These are phyloP conservation scores for Scolopax rusticola DNA, from an alignment of 2,797 vertebrate species.

Conservation along the genomic window DNA sequence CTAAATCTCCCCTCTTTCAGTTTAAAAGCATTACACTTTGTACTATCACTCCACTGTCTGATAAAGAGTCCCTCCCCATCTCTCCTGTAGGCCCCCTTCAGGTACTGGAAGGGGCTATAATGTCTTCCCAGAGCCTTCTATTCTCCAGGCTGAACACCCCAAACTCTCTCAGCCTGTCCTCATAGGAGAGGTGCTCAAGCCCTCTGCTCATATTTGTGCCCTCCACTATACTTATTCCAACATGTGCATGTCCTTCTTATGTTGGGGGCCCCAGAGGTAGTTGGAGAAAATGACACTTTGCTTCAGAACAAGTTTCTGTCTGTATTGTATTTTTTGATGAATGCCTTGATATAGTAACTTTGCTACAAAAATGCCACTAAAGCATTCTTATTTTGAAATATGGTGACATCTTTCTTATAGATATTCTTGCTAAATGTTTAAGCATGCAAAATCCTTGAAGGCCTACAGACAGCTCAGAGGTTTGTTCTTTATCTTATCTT, in stretches of 20 bases:
- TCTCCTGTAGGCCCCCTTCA: no score
- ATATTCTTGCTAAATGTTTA: neutral
- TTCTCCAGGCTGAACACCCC: no score
- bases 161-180: neutral
- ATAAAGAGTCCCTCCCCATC: no score
- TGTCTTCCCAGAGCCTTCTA: no score
- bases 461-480: neutral
- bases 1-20: no score
- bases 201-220: neutral
- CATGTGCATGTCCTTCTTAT: neutral
- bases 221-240: neutral
- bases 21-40: no score
- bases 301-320: neutral
- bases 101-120: no score
- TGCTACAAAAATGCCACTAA: neutral
- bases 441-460: neutral
- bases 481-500: neutral
- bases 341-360: neutral
- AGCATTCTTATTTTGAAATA: neutral
- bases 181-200: neutral
- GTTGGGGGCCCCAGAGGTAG: neutral
- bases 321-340: neutral
- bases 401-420: neutral
- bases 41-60: no score
- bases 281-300: neutral